Base-by-base conservation (phyloP, 2,113 vertebrate genomes). In the Nicator chloris region DNA sequence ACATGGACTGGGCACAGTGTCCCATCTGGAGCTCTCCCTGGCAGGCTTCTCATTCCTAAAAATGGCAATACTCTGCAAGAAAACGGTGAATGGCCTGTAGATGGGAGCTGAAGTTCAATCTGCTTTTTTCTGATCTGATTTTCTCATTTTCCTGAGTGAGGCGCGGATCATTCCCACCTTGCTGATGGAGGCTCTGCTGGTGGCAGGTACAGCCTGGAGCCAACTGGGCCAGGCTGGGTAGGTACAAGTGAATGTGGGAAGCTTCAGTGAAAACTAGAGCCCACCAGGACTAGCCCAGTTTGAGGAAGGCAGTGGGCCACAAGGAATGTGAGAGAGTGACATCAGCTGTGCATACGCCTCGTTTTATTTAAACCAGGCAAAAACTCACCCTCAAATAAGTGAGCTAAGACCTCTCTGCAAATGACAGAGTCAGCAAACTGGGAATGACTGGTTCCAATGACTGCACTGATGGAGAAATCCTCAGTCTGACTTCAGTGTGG, bases 291-390 rank as follows among this genome's bases (percentile, higher is more conserved):
- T 24, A 68, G 53, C 0, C 3, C 33, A 33, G 11, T 22, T 44
- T 23, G 6, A 17, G 44, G 24, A 87, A 51, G 37, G 70, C 75
- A 87, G 27, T 0, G 0, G 22, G 15, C 44, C 4, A 0, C n/a
- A 60, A 54, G 45, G 71, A 16, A 22, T 3, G 51, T 28, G 44
- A 21, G 11, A 77, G 76, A 78, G 60, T 40, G 69, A n/a, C 47
- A 88, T 33, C 47, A 83, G 59, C 33, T 45, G 65, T 8, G 15
- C 21, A 44, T 9, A 13, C 21, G 70, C 33, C 7, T 5, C 2
- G 14, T 68, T 93, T 65, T 27, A 6, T 30, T 65, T 40, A 79
- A 91, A 71, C 10, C 13, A 49, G 76, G 72, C 24, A 81, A 92
- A 94, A 75, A 13, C 9, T 56, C 12, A 14, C n/a, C 56, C 45